phyloP scores from a whole-genome alignment of 2,888 invertebrate species.

The Rotaria socialis region DNA sequence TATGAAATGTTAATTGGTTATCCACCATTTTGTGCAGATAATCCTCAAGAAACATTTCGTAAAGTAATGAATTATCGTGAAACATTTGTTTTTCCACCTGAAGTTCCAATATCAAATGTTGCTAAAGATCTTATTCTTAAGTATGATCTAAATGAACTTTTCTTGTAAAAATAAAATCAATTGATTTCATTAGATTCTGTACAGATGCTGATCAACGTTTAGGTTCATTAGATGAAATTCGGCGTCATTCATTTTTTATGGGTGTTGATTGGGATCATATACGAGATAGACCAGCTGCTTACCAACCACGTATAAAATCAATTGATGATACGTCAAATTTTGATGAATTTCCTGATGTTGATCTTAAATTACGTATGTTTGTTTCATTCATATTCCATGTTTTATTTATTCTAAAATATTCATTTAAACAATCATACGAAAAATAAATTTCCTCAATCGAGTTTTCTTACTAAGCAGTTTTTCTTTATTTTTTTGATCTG shows the following conservation, averaged over 20 bases:
- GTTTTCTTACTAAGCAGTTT: too few species aligned
- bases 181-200: constrained; percentile 71
- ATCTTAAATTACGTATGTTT: constrained; percentile 90
- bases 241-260: constrained; percentile 79
- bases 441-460: too few species aligned
- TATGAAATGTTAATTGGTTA: constrained; percentile 99
- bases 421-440: too few species aligned
- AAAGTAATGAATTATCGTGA: constrained; percentile 99
- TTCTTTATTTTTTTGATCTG: too few species aligned
- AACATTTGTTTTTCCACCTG: constrained; percentile 96
- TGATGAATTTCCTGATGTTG: constrained; percentile 98
- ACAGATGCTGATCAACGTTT: constrained; percentile 88
- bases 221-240: constrained; percentile 89
- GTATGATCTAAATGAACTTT: neutral
- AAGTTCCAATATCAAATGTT: constrained; percentile 96
- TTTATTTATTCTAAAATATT: too few species aligned
- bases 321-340: constrained; percentile 99
- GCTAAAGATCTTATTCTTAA: constrained; percentile 80
- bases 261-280: constrained; percentile 98
- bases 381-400: constrained; percentile 53
- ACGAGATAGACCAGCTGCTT: constrained; percentile 87
- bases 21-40: constrained; percentile 98
- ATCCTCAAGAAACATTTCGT: constrained; percentile 87
- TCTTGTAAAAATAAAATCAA: constrained; percentile 30
- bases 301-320: constrained; percentile 91